These are phyloP conservation scores for Neodiprion virginianus DNA, from an alignment of 1,140 invertebrate species.

Conservation along the genomic window DNA sequence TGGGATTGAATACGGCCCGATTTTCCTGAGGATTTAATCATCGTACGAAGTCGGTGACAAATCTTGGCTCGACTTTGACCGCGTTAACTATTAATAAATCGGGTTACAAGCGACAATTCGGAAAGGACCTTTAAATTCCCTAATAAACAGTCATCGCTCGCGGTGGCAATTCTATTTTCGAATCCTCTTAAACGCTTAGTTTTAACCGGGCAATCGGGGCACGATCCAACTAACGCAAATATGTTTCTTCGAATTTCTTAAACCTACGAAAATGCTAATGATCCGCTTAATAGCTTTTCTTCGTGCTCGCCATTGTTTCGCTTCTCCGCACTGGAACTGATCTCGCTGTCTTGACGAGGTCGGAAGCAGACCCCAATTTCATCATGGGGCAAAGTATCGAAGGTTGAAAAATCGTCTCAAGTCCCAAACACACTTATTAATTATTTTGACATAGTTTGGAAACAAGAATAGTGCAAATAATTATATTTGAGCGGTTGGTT, in stretches of 20 bases:
- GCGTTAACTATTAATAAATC: background rate
- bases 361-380: background rate
- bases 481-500: constrained; percentile 10
- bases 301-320: too few relatives aligned
- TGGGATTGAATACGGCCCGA: background rate
- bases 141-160: background rate
- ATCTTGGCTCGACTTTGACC: background rate
- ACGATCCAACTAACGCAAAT: background rate
- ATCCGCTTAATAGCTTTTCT: background rate
- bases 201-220: background rate
- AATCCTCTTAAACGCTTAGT: background rate
- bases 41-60: background rate
- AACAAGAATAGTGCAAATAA: constrained; percentile 8
- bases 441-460: background rate
- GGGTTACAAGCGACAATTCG: background rate
- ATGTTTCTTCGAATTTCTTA: background rate
- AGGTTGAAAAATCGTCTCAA: too few relatives aligned
- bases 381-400: background rate
- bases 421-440: background rate
- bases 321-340: too few relatives aligned
- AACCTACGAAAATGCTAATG: background rate
- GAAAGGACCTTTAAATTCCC: constrained; percentile 1
- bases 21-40: too few relatives aligned
- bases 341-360: too few relatives aligned
- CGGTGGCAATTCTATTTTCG: background rate